phyloP scores from a whole-genome alignment of 2,797 vertebrate genomes.

The Ctenosaura bakeri region DNA sequence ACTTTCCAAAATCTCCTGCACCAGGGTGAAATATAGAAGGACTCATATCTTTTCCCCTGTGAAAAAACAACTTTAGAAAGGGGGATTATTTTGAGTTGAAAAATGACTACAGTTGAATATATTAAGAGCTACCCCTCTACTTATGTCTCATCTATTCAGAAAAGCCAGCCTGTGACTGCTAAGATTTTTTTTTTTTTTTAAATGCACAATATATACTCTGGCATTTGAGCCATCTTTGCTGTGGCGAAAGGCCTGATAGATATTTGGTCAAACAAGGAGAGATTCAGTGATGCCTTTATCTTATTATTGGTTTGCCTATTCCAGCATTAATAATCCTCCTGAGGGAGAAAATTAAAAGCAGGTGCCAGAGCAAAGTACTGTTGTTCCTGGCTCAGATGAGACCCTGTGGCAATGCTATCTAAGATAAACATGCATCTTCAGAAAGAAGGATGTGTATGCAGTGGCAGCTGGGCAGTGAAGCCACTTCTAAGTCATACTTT shows the following conservation, averaged over 20 bases:
- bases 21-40: not conserved
- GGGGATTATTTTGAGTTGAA: too few relatives aligned
- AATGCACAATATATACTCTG: not conserved
- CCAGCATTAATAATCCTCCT: not conserved
- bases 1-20: not conserved
- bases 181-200: too few relatives aligned
- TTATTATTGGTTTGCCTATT: not conserved
- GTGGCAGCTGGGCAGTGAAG: too few relatives aligned
- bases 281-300: not conserved
- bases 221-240: not conserved
- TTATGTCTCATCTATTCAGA: too few relatives aligned
- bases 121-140: not conserved
- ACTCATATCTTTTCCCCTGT: not conserved
- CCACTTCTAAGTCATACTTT: too few relatives aligned
- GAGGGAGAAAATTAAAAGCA: not conserved
- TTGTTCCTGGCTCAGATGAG: not conserved
- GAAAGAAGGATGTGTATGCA: not conserved
- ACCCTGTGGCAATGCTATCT: not conserved
- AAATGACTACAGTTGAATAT: not conserved
- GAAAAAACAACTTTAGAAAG: too few relatives aligned
- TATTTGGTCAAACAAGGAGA: not conserved
- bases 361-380: not conserved
- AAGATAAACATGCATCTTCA: not conserved
- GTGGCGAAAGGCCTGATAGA: not conserved
- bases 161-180: not conserved